Evolutionary conservation across 2,113 vertebrate species (phyloP).

Genomic region (Ictalurus furcatus): DNA sequence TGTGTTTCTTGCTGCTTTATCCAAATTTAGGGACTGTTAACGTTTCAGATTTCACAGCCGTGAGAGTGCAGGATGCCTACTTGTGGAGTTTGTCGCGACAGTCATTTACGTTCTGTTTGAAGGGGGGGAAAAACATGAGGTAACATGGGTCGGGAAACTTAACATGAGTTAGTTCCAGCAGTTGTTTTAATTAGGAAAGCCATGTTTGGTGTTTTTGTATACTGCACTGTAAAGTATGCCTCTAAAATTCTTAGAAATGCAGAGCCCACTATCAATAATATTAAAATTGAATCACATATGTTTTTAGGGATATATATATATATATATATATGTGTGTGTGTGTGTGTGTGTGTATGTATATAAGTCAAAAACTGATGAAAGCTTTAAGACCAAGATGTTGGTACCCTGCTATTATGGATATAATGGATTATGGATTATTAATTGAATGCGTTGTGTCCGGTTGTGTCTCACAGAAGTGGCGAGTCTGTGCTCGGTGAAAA

Average conservation of each 20-base stretch:
- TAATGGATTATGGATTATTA: too few species aligned
- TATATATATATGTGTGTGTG: too few species aligned
- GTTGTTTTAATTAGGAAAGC: not conserved
- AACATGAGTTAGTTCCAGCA: not conserved
- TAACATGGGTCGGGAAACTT: not conserved
- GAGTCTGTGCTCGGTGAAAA: slow-evolving; percentile 84
- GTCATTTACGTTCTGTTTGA: not conserved
- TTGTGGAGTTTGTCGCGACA: not conserved
- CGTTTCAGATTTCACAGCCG: not conserved
- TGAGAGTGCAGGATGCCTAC: not conserved
- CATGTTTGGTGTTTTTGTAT: too few species aligned
- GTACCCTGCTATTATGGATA: not conserved
- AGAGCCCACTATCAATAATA: not conserved
- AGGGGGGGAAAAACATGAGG: not conserved
- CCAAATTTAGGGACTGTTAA: too few species aligned
- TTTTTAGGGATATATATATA: too few species aligned
- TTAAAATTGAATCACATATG: too few species aligned
- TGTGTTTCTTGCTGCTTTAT: not conserved
- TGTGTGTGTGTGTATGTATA: too few species aligned
- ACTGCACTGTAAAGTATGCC: too few species aligned
- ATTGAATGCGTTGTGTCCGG: not conserved
- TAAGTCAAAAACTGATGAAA: not conserved
- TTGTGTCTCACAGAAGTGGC: slow-evolving; percentile 72
- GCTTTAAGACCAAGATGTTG: not conserved
- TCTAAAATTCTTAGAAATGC: not conserved